Percentiles rank a stretch among this genome's conserved stretches.
These are phyloP conservation scores for Abscondita cerata DNA, from an alignment of 2,888 invertebrate species.

Conservation along the genomic window DNA sequence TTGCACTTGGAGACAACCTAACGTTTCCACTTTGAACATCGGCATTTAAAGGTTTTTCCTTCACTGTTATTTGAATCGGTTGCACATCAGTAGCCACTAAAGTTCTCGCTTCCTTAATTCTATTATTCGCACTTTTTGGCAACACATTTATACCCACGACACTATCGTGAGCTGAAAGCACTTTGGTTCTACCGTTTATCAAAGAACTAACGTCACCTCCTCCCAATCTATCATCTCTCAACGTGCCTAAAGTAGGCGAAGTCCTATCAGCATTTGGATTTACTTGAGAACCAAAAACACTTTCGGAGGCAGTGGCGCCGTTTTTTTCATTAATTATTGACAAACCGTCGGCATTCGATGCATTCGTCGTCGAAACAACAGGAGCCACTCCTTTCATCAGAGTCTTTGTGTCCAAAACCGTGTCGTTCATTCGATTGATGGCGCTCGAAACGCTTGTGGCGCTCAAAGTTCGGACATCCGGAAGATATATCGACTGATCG, in stretches of 20 bases:
- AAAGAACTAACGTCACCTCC: background rate
- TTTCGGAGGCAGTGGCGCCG: background rate
- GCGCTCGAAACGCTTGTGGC: conserved; percentile 57
- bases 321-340: background rate
- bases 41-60: conserved; percentile 54
- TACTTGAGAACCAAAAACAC: background rate
- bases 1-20: conserved; percentile 48
- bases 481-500: conserved; percentile 27
- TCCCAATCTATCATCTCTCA: background rate
- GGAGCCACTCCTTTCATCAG: conserved; percentile 49
- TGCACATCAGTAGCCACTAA: conserved; percentile 55
- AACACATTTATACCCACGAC: conserved; percentile 13
- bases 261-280: background rate
- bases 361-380: conserved; percentile 39
- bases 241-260: background rate
- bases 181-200: conserved; percentile 16
- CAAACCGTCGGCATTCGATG: conserved; percentile 41
- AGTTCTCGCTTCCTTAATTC: conserved; percentile 51
- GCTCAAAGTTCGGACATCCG: conserved; percentile 53
- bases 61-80: conserved; percentile 57
- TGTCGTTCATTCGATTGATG: conserved; percentile 58
- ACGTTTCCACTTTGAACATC: conserved; percentile 59
- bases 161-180: background rate
- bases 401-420: conserved; percentile 55
- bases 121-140: conserved; percentile 48